Base-by-base conservation (phyloP, 2,113 vertebrate genomes). In the Blennius ocellaris region DNA sequence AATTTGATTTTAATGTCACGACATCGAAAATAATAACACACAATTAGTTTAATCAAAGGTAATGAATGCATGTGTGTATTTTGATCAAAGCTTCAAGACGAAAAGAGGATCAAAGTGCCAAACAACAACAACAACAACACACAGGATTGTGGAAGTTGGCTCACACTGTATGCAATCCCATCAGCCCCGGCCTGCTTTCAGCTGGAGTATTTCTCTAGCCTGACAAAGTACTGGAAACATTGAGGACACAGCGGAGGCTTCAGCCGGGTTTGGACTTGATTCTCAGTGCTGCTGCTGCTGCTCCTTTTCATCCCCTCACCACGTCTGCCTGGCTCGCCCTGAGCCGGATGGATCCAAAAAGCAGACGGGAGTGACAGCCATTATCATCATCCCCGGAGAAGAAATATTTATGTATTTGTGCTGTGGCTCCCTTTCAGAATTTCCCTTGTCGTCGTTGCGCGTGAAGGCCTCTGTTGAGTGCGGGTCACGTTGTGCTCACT, bases 291-390 rank as follows among this genome's bases (percentile, higher is more conserved):
- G 53, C 76, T 67, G 69, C 47, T 67, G 69, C 47, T 55, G 21
- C 40, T 68, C 6, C 21, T 65, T 71, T 52, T 53, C 60, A 61
- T 52, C 60, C 11, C 5, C 65, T 77, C 61, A 79, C 41, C 78
- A 72, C 54, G 69, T 78, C 59, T 60, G 53, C 72, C 70, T 73
- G 81, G 67, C 75, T 62, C 61, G 68, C 41, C 49, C 58, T 14
- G 54, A 55, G 43, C 60, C 15, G 7, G 45, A 37, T 1, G 41
- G 48, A 15, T 71, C 62, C 69, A 80, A 82, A n/a, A 65, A 53
- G 65, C 48, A 68, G 56, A 14, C 43, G 16, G 47, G 39, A 85
- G 73, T 54, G 66, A 76, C 76, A 76, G 55, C 37, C 15, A 5
- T 71, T 48, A 56, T 41, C 55, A 48, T 60, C 61, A 76, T 6